A percentile compares a stretch with the other conserved stretches of the same genome.
These are phyloP conservation scores for Embidobia sp. DNA, from an alignment of 2,888 invertebrate species.

Conservation along the genomic window DNA sequence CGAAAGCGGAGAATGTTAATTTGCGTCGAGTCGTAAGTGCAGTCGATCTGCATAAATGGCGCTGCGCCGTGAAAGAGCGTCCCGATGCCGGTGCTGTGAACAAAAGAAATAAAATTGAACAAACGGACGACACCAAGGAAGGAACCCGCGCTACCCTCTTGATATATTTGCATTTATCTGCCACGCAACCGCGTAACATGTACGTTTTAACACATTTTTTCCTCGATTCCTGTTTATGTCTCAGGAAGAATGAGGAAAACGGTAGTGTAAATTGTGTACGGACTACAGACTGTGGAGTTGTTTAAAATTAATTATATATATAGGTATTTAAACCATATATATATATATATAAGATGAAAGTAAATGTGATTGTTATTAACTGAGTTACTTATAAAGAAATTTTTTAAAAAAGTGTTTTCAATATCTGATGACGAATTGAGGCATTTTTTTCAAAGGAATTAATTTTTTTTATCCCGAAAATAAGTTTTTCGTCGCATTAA, in stretches of 20 bases:
- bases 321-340: too few relatives aligned
- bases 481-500: too few relatives aligned
- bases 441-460: too few relatives aligned
- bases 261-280: not conserved
- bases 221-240: constrained; percentile 8
- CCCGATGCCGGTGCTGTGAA: constrained; percentile 34
- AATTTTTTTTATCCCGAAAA: too few relatives aligned
- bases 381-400: too few relatives aligned
- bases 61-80: constrained; percentile 28
- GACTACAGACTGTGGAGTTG: too few relatives aligned
- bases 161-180: constrained; percentile 68
- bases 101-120: constrained; percentile 65
- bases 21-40: constrained; percentile 50
- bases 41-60: constrained; percentile 58
- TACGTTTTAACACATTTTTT: constrained; percentile 35
- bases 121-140: constrained; percentile 64
- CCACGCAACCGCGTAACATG: constrained; percentile 11
- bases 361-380: too few relatives aligned
- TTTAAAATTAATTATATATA: too few relatives aligned
- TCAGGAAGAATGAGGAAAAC: constrained; percentile 1
- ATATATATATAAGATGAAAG: too few relatives aligned
- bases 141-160: constrained; percentile 65
- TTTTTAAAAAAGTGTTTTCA: too few relatives aligned
- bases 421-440: too few relatives aligned
- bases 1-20: constrained; percentile 64